Base-by-base conservation (phyloP, 1,140 invertebrate genomes). In the Solenopsis invicta region DNA sequence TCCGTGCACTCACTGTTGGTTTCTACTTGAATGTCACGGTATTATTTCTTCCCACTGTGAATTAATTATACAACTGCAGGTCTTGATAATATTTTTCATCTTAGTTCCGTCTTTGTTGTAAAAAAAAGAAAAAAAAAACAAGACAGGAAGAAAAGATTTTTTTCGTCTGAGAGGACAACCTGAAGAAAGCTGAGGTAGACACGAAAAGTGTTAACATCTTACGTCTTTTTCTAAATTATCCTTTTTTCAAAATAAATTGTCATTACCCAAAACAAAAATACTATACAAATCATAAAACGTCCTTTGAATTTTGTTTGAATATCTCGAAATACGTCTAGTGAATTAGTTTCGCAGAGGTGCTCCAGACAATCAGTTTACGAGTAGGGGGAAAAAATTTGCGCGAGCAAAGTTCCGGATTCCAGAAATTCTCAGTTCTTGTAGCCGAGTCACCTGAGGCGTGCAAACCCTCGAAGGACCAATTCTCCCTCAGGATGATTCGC, bases 361-460 rank as follows among this genome's bases (percentile, higher is more conserved):
- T 37, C 6, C 41, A 37, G 45, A 84, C 52, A 75, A 75, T 84
- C 41, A 13, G 16, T 18, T 34, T n/a, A 21, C 10, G 18, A 45
- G 34, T 41, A 37, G 21, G 13, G 18, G 41, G 34, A 37, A 72
- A 61, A 72, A 34, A 37, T 50, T 4, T 16, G 66, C 64, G 67
- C 78, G 16, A 82, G 24, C 71, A 21, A 74, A 84, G 54, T 84
- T 84, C 69, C 80, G 80, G 69, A 84, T 84, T 78, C 82, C 61
- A 56, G 41, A 64, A 52, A 81, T 69, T 86, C 74, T 61, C 29
- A 29, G 59, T 77, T 85, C 45, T 67, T 76, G 21, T 21, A 18
- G 8, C 12, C 67, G 62, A 52, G n/a, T 45, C 64, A 41, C 13
- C 41, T 54, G 78, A 59, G 10, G 77, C 62, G 77, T 18, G 52